Evolutionary conservation across 2,113 vertebrate genomes (phyloP).

Genomic region (Elachura formosa): DNA sequence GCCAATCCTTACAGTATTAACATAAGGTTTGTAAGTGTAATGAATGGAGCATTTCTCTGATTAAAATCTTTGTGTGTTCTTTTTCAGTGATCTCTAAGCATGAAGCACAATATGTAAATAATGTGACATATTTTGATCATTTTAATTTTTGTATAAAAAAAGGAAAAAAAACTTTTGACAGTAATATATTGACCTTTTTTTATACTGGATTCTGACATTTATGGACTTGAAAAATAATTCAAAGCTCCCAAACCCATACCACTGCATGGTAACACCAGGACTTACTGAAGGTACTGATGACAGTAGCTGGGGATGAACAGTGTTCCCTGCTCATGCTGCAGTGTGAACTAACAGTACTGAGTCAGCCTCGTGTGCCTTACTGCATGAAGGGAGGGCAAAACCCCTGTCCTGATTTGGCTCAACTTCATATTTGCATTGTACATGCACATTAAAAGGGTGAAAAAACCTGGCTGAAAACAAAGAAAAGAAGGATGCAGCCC

Average conservation of each 20-base stretch:
- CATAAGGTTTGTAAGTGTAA: neutral
- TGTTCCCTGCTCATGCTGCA: slow-evolving; percentile 30
- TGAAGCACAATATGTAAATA: slow-evolving; percentile 80
- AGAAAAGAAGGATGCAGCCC: slow-evolving; percentile 42
- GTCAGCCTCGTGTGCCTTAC: neutral
- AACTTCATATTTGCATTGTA: slow-evolving; percentile 9
- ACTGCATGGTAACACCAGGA: neutral
- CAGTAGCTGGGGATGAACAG: neutral
- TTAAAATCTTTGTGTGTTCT: slow-evolving; percentile 54
- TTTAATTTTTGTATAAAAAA: slow-evolving; percentile 76
- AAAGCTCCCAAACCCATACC: neutral
- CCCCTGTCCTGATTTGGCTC: neutral
- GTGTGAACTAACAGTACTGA: slow-evolving; percentile 41
- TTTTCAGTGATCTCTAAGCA: slow-evolving; percentile 88
- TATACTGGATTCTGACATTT: slow-evolving; percentile 57
- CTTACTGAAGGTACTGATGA: neutral
- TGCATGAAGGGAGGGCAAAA: neutral
- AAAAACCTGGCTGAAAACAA: slow-evolving; percentile 17
- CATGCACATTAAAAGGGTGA: slow-evolving; percentile 15
- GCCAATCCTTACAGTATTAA: neutral
- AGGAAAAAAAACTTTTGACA: slow-evolving; percentile 64
- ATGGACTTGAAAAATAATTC: slow-evolving; percentile 51
- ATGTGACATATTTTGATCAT: slow-evolving; percentile 84
- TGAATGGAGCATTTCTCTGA: neutral
- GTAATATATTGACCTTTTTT: slow-evolving; percentile 90